Conservation (phyloP, 2,797 vertebrate genomes). For the Poliocrania exsul region DNA sequence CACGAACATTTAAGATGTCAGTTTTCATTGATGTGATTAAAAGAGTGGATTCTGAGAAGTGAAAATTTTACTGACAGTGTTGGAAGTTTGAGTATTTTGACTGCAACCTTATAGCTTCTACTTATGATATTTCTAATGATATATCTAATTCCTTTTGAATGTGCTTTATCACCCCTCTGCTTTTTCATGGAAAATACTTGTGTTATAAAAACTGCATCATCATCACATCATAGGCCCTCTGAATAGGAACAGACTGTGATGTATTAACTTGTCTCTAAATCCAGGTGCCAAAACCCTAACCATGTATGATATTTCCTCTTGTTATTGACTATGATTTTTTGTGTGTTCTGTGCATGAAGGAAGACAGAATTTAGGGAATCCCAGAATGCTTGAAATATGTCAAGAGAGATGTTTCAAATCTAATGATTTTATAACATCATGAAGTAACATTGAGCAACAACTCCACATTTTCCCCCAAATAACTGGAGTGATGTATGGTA, state of each 20-base stretch:
- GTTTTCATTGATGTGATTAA: neutral
- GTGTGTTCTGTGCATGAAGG: neutral
- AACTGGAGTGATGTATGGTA: neutral
- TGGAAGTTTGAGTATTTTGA: neutral
- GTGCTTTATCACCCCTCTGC: rapidly evolving
- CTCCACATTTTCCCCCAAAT: neutral
- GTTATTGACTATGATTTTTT: neutral
- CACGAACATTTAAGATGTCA: neutral
- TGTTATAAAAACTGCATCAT: neutral
- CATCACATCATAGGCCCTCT: neutral
- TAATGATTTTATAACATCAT: neutral
- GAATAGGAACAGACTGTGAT: neutral
- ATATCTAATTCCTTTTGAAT: neutral
- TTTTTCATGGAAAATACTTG: neutral
- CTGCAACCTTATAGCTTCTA: neutral
- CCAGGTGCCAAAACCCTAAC: neutral
- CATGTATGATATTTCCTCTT: neutral
- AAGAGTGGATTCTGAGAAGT: neutral
- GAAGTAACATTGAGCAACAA: neutral
- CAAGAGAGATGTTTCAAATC: neutral
- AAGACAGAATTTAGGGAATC: neutral
- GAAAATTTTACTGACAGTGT: neutral
- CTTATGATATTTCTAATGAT: neutral
- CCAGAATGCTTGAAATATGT: neutral
- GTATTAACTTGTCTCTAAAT: neutral